These are phyloP conservation scores for Caenorhabditis brenneri DNA, from an alignment of 1,140 invertebrate species.

Conservation along the genomic window DNA sequence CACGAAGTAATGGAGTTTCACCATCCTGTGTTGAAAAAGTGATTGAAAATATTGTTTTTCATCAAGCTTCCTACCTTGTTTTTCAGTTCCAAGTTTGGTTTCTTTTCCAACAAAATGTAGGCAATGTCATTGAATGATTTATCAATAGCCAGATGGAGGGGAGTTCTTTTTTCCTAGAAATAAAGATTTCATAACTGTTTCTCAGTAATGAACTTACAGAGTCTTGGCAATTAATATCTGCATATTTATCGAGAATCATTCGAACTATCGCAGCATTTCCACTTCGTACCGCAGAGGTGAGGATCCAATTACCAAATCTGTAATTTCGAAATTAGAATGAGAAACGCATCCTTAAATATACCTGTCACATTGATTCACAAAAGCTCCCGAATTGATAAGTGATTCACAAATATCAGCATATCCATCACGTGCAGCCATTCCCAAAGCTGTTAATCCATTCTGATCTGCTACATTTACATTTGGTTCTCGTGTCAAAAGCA, in stretches of 20 bases:
- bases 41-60: not conserved
- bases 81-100: constrained; percentile 89
- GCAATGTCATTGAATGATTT: constrained; percentile 88
- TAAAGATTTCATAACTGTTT: not conserved
- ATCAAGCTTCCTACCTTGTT: constrained; percentile 79
- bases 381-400: constrained; percentile 87
- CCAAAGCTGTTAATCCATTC: constrained; percentile 90
- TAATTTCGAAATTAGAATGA: constrained; percentile 73
- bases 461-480: constrained; percentile 79
- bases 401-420: constrained; percentile 87
- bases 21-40: constrained; percentile 78
- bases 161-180: constrained; percentile 88
- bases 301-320: constrained; percentile 85
- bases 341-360: constrained; percentile 69
- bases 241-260: constrained; percentile 90
- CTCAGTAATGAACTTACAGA: constrained; percentile 71
- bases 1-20: constrained; percentile 87
- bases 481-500: constrained; percentile 85
- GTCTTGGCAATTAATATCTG: constrained; percentile 90
- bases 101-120: constrained; percentile 83
- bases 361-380: constrained; percentile 89
- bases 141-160: constrained; percentile 93
- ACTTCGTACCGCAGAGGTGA: constrained; percentile 93
- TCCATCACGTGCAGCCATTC: constrained; percentile 89
- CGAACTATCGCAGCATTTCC: constrained; percentile 89